These are phyloP conservation scores for Prietella phreatophila DNA, from an alignment of 2,113 vertebrate genomes.

Conservation along the genomic window DNA sequence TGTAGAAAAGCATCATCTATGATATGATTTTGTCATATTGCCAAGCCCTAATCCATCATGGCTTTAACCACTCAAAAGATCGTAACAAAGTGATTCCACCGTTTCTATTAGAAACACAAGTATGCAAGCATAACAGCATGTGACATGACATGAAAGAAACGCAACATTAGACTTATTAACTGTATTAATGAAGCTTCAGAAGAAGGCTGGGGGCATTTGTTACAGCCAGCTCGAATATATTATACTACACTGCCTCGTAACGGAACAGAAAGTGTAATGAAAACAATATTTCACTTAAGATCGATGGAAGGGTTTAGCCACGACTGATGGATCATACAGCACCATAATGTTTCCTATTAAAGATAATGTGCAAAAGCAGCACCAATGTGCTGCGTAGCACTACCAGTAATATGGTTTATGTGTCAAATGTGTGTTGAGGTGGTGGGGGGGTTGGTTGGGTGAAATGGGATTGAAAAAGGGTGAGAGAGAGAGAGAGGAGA, in stretches of 20 bases:
- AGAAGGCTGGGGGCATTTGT: constrained; percentile 43
- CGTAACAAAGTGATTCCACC: neutral
- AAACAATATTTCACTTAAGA: constrained; percentile 55
- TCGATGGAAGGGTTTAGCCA: constrained; percentile 34
- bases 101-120: constrained; percentile 10
- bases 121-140: neutral
- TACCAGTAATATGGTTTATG: constrained; percentile 36
- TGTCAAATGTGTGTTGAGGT: constrained; percentile 12
- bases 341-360: constrained; percentile 45
- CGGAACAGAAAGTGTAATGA: constrained; percentile 51
- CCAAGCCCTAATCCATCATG: neutral
- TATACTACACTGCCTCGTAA: constrained; percentile 18
- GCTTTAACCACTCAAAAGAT: neutral
- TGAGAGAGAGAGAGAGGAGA: neutral
- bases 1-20: neutral
- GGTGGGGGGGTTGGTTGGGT: neutral
- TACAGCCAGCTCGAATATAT: constrained; percentile 33
- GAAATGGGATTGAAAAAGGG: neutral
- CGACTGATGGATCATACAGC: constrained; percentile 48
- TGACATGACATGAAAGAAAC: constrained; percentile 41
- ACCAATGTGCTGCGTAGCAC: constrained; percentile 23
- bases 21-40: neutral
- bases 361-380: constrained; percentile 42
- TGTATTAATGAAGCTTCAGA: constrained; percentile 54
- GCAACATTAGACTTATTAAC: constrained; percentile 52